Conservation (phyloP, 2,113 vertebrate species). For the Phainopepla nitens region DNA sequence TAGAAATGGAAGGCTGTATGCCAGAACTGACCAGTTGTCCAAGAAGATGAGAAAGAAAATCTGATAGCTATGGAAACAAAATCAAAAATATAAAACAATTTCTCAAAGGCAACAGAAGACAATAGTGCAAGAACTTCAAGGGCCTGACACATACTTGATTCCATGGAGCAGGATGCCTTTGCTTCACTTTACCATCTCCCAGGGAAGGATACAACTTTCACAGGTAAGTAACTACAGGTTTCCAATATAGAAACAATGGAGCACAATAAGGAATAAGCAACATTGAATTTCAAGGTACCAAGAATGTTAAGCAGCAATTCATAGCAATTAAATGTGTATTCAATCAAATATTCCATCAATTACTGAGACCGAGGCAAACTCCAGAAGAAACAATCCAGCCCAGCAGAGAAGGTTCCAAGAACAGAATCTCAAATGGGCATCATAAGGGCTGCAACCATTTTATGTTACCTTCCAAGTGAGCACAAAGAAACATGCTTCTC, state of each 20-base stretch:
- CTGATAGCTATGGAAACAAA: neutral
- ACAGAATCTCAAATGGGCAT: neutral
- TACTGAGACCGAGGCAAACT: neutral
- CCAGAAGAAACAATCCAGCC: neutral
- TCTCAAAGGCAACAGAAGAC: neutral
- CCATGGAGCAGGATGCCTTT: neutral
- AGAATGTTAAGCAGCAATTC: neutral
- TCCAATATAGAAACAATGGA: neutral
- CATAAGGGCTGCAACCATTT: neutral
- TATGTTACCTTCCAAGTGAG: neutral
- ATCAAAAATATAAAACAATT: neutral
- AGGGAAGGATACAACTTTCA: neutral
- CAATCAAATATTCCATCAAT: neutral
- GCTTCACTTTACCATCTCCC: neutral
- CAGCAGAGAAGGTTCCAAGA: neutral
- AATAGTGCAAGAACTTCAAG: neutral
- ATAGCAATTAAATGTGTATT: neutral
- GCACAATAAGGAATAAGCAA: neutral
- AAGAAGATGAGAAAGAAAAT: neutral
- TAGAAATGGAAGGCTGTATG: neutral
- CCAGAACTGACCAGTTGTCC: conserved; percentile 14
- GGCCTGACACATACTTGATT: neutral
- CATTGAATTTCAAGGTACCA: neutral
- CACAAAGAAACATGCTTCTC: neutral
- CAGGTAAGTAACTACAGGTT: neutral